Percentiles rank a stretch among this genome's conserved stretches.
phyloP scores from a whole-genome alignment of 1,140 invertebrate species.

The Centruroides sculpturatus region DNA sequence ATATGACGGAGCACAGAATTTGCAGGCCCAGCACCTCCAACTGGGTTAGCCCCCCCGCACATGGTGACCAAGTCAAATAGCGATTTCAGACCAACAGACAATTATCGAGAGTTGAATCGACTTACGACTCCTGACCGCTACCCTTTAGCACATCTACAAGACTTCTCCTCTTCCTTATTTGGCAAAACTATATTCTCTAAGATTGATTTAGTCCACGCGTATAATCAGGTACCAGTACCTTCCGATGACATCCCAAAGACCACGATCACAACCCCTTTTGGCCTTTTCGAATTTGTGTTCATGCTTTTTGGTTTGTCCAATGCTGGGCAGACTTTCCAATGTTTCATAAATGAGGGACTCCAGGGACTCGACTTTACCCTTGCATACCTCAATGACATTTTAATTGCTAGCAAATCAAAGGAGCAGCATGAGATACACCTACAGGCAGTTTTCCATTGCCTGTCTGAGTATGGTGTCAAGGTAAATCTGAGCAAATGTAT shows the following conservation, averaged over 20 bases:
- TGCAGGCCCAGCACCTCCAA: too few relatives aligned
- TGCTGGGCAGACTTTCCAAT: background rate
- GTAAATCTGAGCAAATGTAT: background rate
- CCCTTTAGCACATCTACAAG: too few relatives aligned
- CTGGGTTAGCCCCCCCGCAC: too few relatives aligned
- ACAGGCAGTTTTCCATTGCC: background rate
- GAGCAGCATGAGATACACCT: slow-evolving; percentile 1
- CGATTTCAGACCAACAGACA: too few relatives aligned
- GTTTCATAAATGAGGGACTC: background rate
- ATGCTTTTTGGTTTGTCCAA: background rate
- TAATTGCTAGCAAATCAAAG: background rate
- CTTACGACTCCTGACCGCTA: too few relatives aligned
- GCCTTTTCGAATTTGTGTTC: background rate
- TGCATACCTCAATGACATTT: slow-evolving; percentile 3
- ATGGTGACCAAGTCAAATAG: too few relatives aligned
- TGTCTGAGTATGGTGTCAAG: background rate
- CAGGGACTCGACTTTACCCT: background rate
- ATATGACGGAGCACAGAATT: too few relatives aligned
- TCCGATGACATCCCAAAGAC: background rate
- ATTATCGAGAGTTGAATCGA: too few relatives aligned
- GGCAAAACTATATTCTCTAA: background rate
- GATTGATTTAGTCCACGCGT: background rate
- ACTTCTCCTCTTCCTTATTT: too few relatives aligned
- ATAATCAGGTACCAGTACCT: background rate
- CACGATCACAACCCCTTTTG: background rate